Base-by-base conservation (phyloP, 1,140 invertebrate genomes). In the Sycobia sp. region DNA sequence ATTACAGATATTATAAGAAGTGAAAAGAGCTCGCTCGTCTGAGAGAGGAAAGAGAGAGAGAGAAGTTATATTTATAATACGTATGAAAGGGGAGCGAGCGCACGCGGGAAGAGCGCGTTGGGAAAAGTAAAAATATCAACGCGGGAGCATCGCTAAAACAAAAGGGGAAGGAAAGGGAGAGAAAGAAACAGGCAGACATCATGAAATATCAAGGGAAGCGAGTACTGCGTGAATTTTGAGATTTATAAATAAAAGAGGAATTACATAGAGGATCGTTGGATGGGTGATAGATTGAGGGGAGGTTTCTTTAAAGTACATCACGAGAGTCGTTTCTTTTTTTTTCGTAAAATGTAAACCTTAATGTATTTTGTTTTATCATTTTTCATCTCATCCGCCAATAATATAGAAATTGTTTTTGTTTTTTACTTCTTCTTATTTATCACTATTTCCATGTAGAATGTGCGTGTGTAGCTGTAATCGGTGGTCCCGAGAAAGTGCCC, bases 271-370 rank as follows among this genome's bases (percentile, higher is more conserved):
- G n/a, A n/a, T n/a, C n/a, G n/a, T n/a, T 62, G 36, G 44, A 61
- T 36, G 57, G 23, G 41, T 43, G 20, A n/a, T n/a, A n/a, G 29
- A 4, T 32, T 32, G 29, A 7, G 29, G 4, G 29, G 38, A 34
- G 59, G 47, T 63, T 59, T 46, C 54, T 53, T 18, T 56, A 67
- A 63, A 60, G 34, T 56, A 60, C 39, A 55, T 49, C n/a, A 51
- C 25, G 44, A 61, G 18, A 56, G 34, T 55, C n/a, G 20, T 51
- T 55, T 49, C n/a, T n/a, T 63, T 32, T 65, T 60, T 66, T 66
- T 61, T 66, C 64, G 57, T 59, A 64, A 67, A 60, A 64, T 49
- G 53, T 49, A 61, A 64, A 61, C 25, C 62, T 63, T 63, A 63
- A 63, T 63, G 62, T 63, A 63, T 63, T n/a, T 63, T 63, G 41